Conservation (phyloP, 2,797 vertebrate species). For the Hirundo rustica region DNA sequence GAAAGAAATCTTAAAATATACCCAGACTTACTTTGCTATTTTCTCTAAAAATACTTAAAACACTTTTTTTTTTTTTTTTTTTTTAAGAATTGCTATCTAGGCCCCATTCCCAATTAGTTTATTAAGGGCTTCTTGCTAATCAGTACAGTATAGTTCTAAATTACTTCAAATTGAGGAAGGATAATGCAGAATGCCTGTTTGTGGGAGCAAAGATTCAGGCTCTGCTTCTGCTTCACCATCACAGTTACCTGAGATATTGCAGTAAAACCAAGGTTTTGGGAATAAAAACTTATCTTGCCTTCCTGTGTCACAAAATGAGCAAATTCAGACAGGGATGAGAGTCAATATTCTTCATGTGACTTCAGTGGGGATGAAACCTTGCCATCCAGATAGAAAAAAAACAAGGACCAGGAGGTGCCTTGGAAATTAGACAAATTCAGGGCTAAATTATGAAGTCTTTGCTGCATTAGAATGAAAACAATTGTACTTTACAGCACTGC, state of each 20-base stretch:
- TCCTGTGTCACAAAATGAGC: neutral
- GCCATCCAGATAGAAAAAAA: neutral
- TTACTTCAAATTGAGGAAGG: neutral
- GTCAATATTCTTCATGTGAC: neutral
- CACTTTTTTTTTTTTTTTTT: neutral
- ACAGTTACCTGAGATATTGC: neutral
- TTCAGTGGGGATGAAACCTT: neutral
- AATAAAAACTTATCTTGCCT: neutral
- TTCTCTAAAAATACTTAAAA: neutral
- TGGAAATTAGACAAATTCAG: neutral
- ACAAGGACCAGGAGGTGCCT: neutral
- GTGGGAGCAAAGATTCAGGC: neutral
- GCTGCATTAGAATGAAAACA: neutral
- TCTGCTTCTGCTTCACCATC: neutral
- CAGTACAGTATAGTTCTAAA: neutral
- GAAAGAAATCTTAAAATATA: neutral
- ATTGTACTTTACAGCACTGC: neutral
- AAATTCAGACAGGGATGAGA: neutral
- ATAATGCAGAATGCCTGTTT: neutral
- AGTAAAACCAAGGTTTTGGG: neutral
- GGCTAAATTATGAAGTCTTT: neutral
- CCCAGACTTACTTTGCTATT: neutral
- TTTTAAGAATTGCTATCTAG: neutral
- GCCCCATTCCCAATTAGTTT: neutral
- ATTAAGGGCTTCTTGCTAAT: neutral